phyloP scores from a whole-genome alignment of 2,797 vertebrate genomes.

The Crax fasciolata region DNA sequence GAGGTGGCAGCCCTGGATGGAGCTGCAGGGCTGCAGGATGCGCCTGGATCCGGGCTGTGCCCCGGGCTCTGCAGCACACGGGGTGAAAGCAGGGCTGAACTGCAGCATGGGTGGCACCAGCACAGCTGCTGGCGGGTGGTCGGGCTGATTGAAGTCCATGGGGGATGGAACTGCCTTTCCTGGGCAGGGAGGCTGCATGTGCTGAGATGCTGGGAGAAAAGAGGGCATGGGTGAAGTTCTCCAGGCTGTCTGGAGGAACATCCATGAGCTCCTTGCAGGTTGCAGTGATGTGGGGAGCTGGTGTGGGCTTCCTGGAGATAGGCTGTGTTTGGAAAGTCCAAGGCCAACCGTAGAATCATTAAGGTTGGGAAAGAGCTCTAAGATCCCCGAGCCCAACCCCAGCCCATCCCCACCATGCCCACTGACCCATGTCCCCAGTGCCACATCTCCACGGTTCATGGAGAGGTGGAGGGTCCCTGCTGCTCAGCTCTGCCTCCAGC shows the following conservation, averaged over 20 bases:
- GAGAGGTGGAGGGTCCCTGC: not conserved
- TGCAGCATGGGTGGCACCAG: not conserved
- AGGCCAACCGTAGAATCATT: not conserved
- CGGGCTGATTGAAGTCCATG: slow-evolving; percentile 18
- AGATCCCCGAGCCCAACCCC: no score
- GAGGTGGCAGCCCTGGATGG: not conserved
- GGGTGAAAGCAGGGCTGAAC: not conserved
- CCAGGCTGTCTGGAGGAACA: not conserved
- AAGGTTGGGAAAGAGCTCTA: not conserved
- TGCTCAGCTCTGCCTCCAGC: not conserved
- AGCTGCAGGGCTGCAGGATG: not conserved
- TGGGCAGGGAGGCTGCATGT: not conserved
- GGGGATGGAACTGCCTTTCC: not conserved
- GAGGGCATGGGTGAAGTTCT: not conserved
- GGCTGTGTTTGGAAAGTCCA: not conserved
- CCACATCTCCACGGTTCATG: not conserved
- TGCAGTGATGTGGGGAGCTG: not conserved
- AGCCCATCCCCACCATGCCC: not conserved
- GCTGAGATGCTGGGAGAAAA: not conserved
- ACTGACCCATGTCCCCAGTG: not conserved
- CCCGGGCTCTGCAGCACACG: not conserved
- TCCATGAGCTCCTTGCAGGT: not conserved
- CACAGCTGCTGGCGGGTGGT: not conserved
- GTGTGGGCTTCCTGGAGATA: not conserved
- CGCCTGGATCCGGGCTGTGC: not conserved